Base-by-base conservation (phyloP, 2,888 invertebrate species). In the Griposia aprilina region DNA sequence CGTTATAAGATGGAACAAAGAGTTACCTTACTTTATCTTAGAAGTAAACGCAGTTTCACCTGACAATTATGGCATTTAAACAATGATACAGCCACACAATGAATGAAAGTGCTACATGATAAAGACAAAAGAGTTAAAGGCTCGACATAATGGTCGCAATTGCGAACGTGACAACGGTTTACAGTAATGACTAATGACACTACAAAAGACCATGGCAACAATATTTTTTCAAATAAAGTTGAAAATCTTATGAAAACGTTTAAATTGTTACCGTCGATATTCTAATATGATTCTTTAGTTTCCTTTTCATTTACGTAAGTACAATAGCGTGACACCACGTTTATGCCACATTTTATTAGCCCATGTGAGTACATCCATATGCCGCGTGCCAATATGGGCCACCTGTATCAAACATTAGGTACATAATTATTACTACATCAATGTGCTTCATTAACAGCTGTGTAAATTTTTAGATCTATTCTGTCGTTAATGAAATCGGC, bases 371-470 rank as follows among this genome's bases (percentile, higher is more conserved):
- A 81, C 69, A 78, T 71, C 66, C 50, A 71, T 66, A 66, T 77
- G 89, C 88, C 79, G 79, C 87, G 90, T 90, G 90, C 90, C 87
- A 79, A 86, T 85, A 82, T 78, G 77, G 75, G 73, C 87, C 91
- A 91, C 89, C 88, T 92, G 90, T 88, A 83, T 83, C 84, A 88
- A 88, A 87, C 84, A 82, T 87, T 84, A 81, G 72, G 82, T 85
- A 84, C 72, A 80, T 71, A n/a, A n/a, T n/a, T n/a, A 68, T 67
- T 80, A 78, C 76, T 70, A 83, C 73, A 84, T 66, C 78, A 79
- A 80, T 60, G 68, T 83, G 79, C 78, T 78, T 78, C 68, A 67
- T 59, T 63, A 50, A 87, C 93, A 93, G 88, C 90, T 93, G 93
- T 91, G 89, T 90, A 90, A 88, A 93, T 90, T 87, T 87, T 83